These are phyloP conservation scores for Sminthurides aquaticus DNA, from an alignment of 2,888 invertebrate genomes.

Conservation along the genomic window DNA sequence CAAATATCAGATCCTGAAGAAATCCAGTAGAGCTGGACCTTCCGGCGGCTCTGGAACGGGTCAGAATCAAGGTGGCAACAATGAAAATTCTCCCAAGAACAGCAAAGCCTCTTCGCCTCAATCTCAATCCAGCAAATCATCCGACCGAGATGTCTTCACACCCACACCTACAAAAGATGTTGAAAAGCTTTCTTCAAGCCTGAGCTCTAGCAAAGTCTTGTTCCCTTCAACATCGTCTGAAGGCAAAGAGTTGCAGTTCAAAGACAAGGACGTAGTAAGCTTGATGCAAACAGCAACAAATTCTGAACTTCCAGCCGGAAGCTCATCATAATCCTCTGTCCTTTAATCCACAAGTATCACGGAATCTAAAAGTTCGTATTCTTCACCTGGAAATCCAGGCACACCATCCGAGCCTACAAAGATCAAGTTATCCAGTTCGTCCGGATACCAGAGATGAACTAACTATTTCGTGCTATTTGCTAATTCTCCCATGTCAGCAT, in stretches of 20 bases:
- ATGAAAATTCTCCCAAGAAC: constrained; percentile 3
- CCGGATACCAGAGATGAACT: too few relatives aligned
- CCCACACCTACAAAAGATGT: constrained; percentile 3
- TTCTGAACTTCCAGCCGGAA: neutral
- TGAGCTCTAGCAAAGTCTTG: constrained; percentile 6
- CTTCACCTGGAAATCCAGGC: too few relatives aligned
- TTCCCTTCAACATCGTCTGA: neutral
- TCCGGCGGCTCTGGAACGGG: neutral
- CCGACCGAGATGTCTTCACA: neutral
- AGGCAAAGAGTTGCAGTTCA: neutral
- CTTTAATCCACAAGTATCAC: too few relatives aligned
- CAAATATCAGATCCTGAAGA: constrained; percentile 43
- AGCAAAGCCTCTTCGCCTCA: neutral
- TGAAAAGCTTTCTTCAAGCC: neutral
- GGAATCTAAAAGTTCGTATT: neutral
- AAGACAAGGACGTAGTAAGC: too few relatives aligned
- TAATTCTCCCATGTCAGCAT: constrained; percentile 10
- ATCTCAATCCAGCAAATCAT: neutral
- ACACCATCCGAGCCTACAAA: constrained; percentile 8
- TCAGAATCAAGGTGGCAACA: neutral
- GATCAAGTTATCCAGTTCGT: constrained; percentile 17
- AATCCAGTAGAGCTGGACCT: constrained; percentile 17
- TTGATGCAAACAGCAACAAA: neutral
- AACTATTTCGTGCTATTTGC: too few relatives aligned
- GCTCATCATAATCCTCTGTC: too few relatives aligned